phyloP scores from a whole-genome alignment of 1,140 invertebrate genomes.

The Apolygus lucorum region DNA sequence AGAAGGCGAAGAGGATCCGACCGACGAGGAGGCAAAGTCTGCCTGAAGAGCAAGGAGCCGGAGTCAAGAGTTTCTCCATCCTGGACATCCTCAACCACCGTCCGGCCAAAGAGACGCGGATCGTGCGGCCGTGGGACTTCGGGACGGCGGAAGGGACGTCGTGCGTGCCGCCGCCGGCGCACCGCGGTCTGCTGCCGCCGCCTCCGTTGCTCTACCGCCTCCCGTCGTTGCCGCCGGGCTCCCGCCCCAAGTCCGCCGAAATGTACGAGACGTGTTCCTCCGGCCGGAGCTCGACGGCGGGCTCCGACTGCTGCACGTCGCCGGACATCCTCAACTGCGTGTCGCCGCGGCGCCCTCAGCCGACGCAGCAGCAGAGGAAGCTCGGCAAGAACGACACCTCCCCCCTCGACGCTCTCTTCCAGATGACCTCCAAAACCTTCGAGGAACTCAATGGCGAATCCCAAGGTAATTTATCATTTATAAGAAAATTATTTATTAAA shows the following conservation, averaged over 20 bases:
- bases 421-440: slow-evolving; percentile 96
- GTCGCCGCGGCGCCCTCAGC: slow-evolving; percentile 28
- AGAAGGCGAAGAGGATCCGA: slow-evolving; percentile 24
- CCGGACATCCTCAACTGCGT: slow-evolving; percentile 40
- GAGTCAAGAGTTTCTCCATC: slow-evolving; percentile 86
- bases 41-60: slow-evolving; percentile 34
- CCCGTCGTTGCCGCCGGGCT: slow-evolving; percentile 40
- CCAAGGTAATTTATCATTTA: too few relatives aligned
- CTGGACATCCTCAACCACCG: slow-evolving; percentile 83
- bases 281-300: slow-evolving; percentile 55
- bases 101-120: slow-evolving; percentile 47
- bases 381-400: slow-evolving; percentile 43
- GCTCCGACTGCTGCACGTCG: slow-evolving; percentile 58
- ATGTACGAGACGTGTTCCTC: slow-evolving; percentile 42
- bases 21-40: slow-evolving; percentile 24
- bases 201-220: slow-evolving; percentile 37
- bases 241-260: slow-evolving; percentile 44
- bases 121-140: slow-evolving; percentile 85
- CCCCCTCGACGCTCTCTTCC: slow-evolving; percentile 88
- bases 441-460: slow-evolving; percentile 74
- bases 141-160: slow-evolving; percentile 26
- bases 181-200: slow-evolving; percentile 33
- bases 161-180: slow-evolving; percentile 33
- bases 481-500: too few relatives aligned
- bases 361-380: slow-evolving; percentile 32